A percentile compares a stretch with the other conserved stretches of the same genome.
These are phyloP conservation scores for Sander lucioperca DNA, from an alignment of 2,113 vertebrate species.

Conservation along the genomic window DNA sequence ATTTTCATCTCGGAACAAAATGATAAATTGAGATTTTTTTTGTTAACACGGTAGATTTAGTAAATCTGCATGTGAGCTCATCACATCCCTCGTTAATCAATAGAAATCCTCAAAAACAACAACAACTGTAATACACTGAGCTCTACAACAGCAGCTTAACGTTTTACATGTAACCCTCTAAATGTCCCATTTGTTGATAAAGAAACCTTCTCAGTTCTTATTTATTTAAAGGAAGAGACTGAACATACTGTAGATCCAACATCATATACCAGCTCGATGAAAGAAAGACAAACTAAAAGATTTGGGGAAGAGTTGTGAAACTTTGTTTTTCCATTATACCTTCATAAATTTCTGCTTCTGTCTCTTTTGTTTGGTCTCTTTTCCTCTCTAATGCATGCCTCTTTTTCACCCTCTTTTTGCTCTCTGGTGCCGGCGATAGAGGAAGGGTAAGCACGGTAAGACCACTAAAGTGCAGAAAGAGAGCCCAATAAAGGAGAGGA, in stretches of 20 bases:
- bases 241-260: neutral
- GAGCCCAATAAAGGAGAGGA: conserved; percentile 27
- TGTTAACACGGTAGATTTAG: too few relatives aligned
- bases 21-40: too few relatives aligned
- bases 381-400: conserved; percentile 73
- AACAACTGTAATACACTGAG: too few relatives aligned
- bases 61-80: too few relatives aligned
- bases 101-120: too few relatives aligned
- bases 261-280: neutral
- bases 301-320: neutral
- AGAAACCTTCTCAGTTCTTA: neutral
- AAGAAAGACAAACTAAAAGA: neutral
- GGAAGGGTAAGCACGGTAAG: conserved; percentile 78
- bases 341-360: neutral
- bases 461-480: conserved; percentile 26
- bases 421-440: conserved; percentile 71
- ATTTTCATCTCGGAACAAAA: too few relatives aligned
- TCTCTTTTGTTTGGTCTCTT: conserved; percentile 17
- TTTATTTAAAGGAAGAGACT: too few relatives aligned
- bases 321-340: neutral
- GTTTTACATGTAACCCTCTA: neutral
- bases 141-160: too few relatives aligned
- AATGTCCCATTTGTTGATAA: neutral
- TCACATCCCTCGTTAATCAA: too few relatives aligned
- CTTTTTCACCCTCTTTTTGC: conserved; percentile 72